Conservation (phyloP, 2,888 invertebrate genomes). For the Caenorhabditis uteleia region DNA sequence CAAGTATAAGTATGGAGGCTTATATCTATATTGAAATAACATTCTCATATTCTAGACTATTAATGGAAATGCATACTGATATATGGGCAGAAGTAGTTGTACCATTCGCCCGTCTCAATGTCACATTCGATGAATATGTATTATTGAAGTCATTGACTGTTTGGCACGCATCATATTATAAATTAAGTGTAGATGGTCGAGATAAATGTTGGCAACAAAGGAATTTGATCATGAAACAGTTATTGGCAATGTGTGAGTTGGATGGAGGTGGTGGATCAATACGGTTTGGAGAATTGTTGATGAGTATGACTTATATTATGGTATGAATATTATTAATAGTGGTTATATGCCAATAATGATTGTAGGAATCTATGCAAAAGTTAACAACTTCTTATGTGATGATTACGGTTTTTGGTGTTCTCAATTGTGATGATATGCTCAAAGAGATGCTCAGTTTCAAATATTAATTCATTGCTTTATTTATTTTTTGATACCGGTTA, state of each 20-base stretch:
- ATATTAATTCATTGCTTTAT: conserved; percentile 12
- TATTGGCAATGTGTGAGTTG: conserved; percentile 37
- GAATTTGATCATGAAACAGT: conserved; percentile 34
- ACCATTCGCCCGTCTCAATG: conserved; percentile 36
- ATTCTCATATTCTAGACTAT: conserved; percentile 16
- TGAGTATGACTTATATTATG: conserved; percentile 49
- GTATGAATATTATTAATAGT: conserved; percentile 9
- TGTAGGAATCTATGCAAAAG: conserved; percentile 37
- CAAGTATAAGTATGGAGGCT: conserved; percentile 17
- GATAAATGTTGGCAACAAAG: conserved; percentile 39
- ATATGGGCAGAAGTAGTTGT: conserved; percentile 41
- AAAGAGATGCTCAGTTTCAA: conserved; percentile 40
- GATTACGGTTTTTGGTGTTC: conserved; percentile 46
- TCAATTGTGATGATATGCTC: conserved; percentile 46
- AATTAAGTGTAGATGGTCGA: conserved; percentile 37
- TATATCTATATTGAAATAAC: background rate
- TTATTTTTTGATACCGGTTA: background rate
- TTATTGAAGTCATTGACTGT: conserved; percentile 45
- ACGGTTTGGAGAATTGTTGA: conserved; percentile 40
- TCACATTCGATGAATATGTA: conserved; percentile 45
- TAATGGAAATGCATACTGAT: conserved; percentile 44
- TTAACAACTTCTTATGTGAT: conserved; percentile 39
- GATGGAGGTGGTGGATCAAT: conserved; percentile 25
- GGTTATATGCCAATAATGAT: background rate
- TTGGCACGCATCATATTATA: conserved; percentile 52